Evolutionary conservation across 2,113 vertebrate species (phyloP).

Genomic region (Dicentrarchus labrax): DNA sequence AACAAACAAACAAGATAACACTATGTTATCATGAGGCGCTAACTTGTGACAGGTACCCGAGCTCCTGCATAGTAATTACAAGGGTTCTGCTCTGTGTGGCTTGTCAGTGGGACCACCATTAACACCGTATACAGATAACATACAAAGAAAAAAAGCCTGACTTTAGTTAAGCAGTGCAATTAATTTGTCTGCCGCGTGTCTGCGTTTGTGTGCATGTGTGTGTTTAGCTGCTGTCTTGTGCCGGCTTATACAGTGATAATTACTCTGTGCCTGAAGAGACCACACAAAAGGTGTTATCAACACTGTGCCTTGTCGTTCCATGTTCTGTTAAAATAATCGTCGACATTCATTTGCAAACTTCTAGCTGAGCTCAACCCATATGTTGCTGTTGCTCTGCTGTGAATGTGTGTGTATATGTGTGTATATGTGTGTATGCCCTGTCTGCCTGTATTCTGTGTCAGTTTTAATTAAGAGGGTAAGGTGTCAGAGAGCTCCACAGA

Average conservation of each 20-base stretch:
- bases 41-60: slow-evolving; percentile 52
- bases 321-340: slow-evolving; percentile 11
- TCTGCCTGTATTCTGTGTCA: slow-evolving; percentile 66
- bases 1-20: slow-evolving; percentile 25
- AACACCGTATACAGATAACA: slow-evolving; percentile 50
- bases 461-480: slow-evolving; percentile 78
- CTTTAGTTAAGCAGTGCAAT: slow-evolving; percentile 63
- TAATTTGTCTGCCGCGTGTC: slow-evolving; percentile 58
- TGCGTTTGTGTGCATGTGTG: slow-evolving; percentile 43
- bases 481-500: slow-evolving; percentile 59
- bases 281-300: slow-evolving; percentile 37
- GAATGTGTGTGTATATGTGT: background rate
- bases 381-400: background rate
- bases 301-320: slow-evolving; percentile 10
- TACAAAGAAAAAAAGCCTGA: slow-evolving; percentile 39
- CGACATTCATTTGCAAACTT: slow-evolving; percentile 11
- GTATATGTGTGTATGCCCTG: background rate
- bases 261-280: slow-evolving; percentile 38
- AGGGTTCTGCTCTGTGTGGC: background rate
- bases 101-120: slow-evolving; percentile 65
- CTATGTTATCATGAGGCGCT: slow-evolving; percentile 19
- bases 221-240: slow-evolving; percentile 42
- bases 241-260: slow-evolving; percentile 47
- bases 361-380: background rate
- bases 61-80: slow-evolving; percentile 65